Percentiles rank a stretch among this genome's conserved stretches.
phyloP scores from a whole-genome alignment of 2,113 vertebrate species.

The Notothenia coriiceps region DNA sequence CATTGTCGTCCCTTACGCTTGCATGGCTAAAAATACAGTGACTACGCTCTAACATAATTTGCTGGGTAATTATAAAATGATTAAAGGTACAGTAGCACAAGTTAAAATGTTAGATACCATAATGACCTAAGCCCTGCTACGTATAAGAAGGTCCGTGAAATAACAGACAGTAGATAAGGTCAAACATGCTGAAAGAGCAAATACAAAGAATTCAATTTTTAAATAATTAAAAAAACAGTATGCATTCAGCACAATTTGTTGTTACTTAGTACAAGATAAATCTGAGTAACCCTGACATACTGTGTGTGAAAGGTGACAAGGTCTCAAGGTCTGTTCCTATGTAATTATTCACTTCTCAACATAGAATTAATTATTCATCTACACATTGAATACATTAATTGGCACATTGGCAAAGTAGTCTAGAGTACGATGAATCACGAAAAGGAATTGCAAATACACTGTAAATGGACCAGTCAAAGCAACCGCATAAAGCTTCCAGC shows the following conservation, averaged over 20 bases:
- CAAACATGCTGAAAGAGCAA: not conserved
- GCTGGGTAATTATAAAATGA: too few species aligned
- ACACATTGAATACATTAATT: conserved; percentile 6
- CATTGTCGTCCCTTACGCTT: too few species aligned
- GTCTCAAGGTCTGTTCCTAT: not conserved
- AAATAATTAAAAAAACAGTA: not conserved
- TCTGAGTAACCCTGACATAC: not conserved
- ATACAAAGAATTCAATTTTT: not conserved
- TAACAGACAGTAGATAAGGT: not conserved
- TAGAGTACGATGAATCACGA: not conserved
- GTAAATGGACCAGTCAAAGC: not conserved
- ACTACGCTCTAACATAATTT: too few species aligned
- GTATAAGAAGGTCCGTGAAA: too few species aligned
- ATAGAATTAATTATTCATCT: conserved; percentile 13
- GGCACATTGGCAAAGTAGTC: not conserved
- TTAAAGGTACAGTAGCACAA: too few species aligned
- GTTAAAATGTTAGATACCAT: too few species aligned
- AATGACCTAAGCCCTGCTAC: too few species aligned
- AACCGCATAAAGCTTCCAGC: not conserved
- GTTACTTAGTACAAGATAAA: not conserved
- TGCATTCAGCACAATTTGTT: not conserved
- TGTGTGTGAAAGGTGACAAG: not conserved
- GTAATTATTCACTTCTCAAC: not conserved
- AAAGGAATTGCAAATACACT: not conserved
- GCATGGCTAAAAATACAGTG: too few species aligned